A percentile compares a stretch with the other conserved stretches of the same genome.
phyloP scores from a whole-genome alignment of 2,888 invertebrate genomes.

The Blera fallax region DNA sequence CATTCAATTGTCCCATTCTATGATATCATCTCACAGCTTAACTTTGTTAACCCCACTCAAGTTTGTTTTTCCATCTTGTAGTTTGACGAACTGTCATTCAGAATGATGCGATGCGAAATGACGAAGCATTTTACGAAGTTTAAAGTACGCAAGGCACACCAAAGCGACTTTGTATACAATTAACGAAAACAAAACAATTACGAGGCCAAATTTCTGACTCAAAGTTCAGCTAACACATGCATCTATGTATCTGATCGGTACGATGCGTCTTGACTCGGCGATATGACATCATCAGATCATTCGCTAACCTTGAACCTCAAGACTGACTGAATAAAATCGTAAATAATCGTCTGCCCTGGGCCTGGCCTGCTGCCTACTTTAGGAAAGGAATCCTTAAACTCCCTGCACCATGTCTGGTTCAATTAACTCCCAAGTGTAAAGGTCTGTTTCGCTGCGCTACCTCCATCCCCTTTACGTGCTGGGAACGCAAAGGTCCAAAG shows the following conservation, averaged over 20 bases:
- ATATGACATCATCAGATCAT: no score
- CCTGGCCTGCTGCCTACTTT: not conserved
- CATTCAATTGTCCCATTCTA: not conserved
- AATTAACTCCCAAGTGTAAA: not conserved
- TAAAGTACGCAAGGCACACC: not conserved
- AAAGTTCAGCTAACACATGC: not conserved
- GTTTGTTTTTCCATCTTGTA: not conserved
- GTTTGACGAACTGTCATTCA: not conserved
- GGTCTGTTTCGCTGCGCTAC: not conserved
- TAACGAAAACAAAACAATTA: constrained; percentile 1
- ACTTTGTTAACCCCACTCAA: not conserved
- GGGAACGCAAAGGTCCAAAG: constrained; percentile 50
- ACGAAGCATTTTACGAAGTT: not conserved
- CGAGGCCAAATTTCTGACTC: not conserved
- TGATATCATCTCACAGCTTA: not conserved
- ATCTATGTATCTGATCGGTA: not conserved
- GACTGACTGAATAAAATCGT: no score
- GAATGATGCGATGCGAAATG: not conserved
- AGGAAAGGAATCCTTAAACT: not conserved
- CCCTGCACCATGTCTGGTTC: not conserved
- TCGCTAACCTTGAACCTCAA: no score
- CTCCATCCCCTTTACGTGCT: not conserved
- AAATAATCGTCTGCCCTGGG: not conserved
- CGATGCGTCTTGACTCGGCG: no score
- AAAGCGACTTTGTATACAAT: not conserved